Conservation (phyloP, 1,140 invertebrate genomes). For the Hormaphis cornu region DNA sequence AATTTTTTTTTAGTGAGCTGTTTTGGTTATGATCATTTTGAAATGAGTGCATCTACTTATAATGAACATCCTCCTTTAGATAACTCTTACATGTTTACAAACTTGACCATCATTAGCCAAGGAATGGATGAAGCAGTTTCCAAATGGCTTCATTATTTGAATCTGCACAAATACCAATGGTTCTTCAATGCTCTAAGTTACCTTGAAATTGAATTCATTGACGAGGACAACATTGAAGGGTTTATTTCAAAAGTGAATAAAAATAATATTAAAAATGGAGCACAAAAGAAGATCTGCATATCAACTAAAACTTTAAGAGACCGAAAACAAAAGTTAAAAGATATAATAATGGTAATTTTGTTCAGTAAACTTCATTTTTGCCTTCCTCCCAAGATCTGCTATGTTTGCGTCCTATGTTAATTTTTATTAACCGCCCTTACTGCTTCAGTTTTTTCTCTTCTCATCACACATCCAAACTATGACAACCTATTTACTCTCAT, state of each 20-base stretch:
- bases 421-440: no score
- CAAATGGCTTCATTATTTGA: neutral
- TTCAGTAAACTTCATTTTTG: no score
- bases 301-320: neutral
- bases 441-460: no score
- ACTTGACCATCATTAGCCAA: neutral
- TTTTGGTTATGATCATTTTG: neutral
- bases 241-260: conserved; percentile 5
- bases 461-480: no score
- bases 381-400: no score
- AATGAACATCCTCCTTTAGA: neutral
- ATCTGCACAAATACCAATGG: neutral
- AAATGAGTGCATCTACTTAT: neutral
- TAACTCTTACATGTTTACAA: neutral
- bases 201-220: neutral
- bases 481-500: no score
- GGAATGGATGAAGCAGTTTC: neutral
- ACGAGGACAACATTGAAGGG: neutral
- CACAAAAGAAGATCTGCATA: neutral
- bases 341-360: neutral
- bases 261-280: neutral
- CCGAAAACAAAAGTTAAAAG: neutral
- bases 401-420: no score
- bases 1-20: neutral
- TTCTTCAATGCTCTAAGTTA: neutral